Evolutionary conservation across 2,797 vertebrate species (phyloP).

Genomic region (Acanthurus tractus): DNA sequence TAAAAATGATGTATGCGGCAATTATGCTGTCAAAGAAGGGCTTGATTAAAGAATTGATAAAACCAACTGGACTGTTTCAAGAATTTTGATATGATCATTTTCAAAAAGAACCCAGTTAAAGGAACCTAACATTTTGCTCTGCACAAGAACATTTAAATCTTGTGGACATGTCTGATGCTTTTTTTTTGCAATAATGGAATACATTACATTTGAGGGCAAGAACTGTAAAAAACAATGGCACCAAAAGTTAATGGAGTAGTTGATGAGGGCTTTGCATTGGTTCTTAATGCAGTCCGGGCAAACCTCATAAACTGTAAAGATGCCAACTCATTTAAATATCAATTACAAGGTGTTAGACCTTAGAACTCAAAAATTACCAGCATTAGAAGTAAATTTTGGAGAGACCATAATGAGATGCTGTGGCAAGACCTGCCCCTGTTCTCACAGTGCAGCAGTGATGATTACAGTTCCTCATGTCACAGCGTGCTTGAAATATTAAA

Average conservation of each 20-base stretch:
- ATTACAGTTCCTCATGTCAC: constrained; percentile 19
- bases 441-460: neutral
- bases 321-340: neutral
- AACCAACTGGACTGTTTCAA: neutral
- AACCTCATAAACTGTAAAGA: neutral
- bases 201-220: neutral
- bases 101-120: neutral
- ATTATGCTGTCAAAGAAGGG: neutral
- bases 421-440: too few species aligned
- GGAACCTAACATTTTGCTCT: too few species aligned
- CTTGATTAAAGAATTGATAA: neutral
- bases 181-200: too few species aligned
- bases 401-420: too few species aligned
- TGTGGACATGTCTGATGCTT: too few species aligned
- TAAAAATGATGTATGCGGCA: neutral
- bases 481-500: neutral
- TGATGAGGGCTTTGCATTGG: neutral
- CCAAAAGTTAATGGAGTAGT: neutral
- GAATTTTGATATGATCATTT: neutral
- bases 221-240: neutral
- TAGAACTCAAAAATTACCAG: neutral
- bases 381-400: neutral
- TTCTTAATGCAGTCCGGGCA: neutral
- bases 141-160: too few species aligned
- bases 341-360: neutral